Evolutionary conservation across 1,140 invertebrate genomes (phyloP).

Genomic region (Listronotus oregonensis): DNA sequence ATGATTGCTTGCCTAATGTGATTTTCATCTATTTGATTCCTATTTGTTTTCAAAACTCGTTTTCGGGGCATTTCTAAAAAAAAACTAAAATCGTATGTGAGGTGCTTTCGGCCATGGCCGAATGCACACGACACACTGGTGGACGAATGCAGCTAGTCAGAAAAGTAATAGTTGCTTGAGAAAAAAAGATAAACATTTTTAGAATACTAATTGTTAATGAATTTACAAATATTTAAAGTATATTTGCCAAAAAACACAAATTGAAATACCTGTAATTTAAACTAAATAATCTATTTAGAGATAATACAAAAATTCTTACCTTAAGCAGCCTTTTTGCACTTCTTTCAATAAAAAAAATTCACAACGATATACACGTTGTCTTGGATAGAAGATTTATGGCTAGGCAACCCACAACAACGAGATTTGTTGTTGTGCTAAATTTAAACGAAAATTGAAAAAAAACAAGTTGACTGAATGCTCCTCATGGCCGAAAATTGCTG

Average conservation of each 20-base stretch:
- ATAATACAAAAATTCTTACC: neutral
- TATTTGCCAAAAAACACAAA: no score
- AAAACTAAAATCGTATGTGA: neutral
- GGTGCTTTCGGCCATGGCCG: neutral
- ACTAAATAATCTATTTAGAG: no score
- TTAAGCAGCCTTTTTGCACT: neutral
- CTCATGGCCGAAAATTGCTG: neutral
- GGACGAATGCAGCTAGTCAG: neutral
- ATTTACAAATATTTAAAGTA: no score
- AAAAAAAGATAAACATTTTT: no score
- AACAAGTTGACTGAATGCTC: neutral
- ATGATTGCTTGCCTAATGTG: neutral
- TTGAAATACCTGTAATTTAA: no score
- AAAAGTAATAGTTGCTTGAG: no score
- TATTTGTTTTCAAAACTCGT: neutral
- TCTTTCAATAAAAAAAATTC: neutral
- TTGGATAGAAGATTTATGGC: neutral
- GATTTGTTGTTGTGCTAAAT: neutral
- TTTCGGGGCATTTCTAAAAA: slow-evolving; percentile 1
- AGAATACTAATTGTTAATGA: no score
- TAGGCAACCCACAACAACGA: neutral
- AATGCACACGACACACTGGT: neutral
- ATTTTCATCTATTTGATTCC: slow-evolving; percentile 2
- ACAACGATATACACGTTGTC: neutral
- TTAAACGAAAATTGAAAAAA: neutral